A percentile compares a stretch with the other conserved stretches of the same genome.
Conservation (phyloP, 2,797 vertebrate genomes). For the Mus spretus region DNA sequence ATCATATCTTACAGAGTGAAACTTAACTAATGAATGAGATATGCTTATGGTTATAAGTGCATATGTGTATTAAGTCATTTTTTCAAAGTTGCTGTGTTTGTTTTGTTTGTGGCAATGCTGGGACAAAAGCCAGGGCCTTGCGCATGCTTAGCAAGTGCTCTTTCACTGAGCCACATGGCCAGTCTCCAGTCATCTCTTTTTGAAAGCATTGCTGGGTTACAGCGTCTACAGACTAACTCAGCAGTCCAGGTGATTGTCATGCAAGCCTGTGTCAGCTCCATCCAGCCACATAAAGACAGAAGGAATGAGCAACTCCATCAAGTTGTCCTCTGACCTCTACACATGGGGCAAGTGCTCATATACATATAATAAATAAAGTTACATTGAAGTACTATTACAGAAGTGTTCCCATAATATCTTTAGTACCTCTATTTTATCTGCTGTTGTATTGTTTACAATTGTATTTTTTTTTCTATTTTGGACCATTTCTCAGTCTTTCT, state of each 20-base stretch:
- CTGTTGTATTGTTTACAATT: background rate
- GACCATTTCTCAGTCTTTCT: background rate
- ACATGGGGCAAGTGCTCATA: background rate
- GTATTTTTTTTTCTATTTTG: background rate
- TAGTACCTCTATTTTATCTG: background rate
- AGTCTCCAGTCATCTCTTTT: background rate
- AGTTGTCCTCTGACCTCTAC: background rate
- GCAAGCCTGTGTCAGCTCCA: background rate
- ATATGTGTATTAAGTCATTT: background rate
- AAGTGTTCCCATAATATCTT: background rate
- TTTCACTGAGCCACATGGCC: background rate
- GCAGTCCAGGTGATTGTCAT: background rate
- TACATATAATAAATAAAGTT: background rate
- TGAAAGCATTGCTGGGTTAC: background rate
- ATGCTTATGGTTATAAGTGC: conserved; percentile 19
- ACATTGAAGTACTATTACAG: background rate
- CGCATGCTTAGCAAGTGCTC: background rate
- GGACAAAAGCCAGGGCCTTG: background rate
- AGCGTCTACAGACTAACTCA: background rate
- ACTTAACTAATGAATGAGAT: conserved; percentile 26
- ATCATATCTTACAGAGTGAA: conserved; percentile 19
- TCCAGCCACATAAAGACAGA: background rate
- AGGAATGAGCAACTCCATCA: background rate
- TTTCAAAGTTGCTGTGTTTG: conserved; percentile 13
- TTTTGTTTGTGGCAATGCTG: background rate